These are phyloP conservation scores for Epinephelus malabaricus DNA, from an alignment of 2,797 vertebrate species.

Conservation along the genomic window DNA sequence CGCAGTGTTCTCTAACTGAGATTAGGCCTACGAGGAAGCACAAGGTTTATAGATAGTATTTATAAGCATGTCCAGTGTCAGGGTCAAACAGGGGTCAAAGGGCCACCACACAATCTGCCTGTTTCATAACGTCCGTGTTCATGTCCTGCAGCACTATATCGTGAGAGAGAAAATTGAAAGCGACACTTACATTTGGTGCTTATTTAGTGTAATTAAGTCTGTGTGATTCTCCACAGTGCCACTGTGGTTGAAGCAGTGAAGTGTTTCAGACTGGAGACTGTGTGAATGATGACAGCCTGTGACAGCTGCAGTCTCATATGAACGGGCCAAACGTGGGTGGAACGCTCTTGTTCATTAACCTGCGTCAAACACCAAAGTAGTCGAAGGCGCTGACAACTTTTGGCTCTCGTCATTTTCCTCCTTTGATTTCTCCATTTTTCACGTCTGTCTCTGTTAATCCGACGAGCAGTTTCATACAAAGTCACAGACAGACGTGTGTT, in stretches of 20 bases:
- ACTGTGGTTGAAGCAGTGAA: background rate
- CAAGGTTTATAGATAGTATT: background rate
- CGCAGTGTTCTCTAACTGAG: background rate
- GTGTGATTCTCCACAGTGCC: background rate
- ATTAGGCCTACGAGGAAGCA: background rate
- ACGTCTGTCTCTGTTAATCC: no score
- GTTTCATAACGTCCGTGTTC: background rate
- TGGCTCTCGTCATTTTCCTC: no score
- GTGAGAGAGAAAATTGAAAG: background rate
- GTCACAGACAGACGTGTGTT: no score
- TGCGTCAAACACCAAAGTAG: background rate
- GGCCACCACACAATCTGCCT: background rate
- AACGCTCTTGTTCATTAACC: background rate
- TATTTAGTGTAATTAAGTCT: background rate
- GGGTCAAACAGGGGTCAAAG: slow-evolving; percentile 5
- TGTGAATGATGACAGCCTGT: background rate
- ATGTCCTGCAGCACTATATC: background rate
- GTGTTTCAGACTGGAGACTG: background rate
- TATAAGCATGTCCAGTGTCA: background rate
- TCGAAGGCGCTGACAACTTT: no score
- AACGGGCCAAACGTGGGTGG: background rate
- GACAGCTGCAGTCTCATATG: slow-evolving; percentile 1
- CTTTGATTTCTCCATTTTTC: no score
- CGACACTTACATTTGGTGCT: slow-evolving; percentile 1
- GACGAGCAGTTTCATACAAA: no score